These are phyloP conservation scores for Chrysopilus asiliformis DNA, from an alignment of 2,888 invertebrate species.

Conservation along the genomic window DNA sequence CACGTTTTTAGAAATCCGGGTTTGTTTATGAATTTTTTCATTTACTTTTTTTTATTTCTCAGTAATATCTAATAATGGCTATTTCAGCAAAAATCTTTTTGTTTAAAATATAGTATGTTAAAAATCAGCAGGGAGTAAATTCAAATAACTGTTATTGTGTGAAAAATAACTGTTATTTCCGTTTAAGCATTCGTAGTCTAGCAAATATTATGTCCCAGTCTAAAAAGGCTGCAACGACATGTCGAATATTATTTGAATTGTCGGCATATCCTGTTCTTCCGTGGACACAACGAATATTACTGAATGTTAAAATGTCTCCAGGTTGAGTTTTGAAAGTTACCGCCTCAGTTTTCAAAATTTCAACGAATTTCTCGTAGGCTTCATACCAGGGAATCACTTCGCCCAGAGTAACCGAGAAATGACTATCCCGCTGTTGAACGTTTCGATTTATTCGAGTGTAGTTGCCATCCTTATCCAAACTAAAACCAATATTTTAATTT, in stretches of 20 bases:
- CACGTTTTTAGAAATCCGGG: no score
- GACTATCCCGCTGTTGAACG: constrained; percentile 58
- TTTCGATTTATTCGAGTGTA: constrained; percentile 55
- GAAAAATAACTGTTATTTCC: no score
- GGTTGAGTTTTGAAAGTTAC: constrained; percentile 50
- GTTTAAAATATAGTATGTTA: no score
- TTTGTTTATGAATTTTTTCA: no score
- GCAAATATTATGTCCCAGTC: constrained; percentile 72
- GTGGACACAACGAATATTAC: constrained; percentile 58
- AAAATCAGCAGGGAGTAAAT: no score
- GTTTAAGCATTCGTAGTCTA: constrained; percentile 28
- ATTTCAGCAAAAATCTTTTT: no score
- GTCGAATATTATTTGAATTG: constrained; percentile 39
- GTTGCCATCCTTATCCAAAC: constrained; percentile 37
- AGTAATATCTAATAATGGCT: no score
- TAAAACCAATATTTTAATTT: constrained; percentile 3
- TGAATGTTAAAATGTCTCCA: constrained; percentile 57
- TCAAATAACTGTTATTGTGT: no score
- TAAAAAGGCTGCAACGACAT: constrained; percentile 59
- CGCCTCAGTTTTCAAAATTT: constrained; percentile 45
- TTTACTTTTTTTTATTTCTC: no score
- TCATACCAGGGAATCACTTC: constrained; percentile 53
- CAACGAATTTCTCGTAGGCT: constrained; percentile 49
- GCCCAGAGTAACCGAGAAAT: constrained; percentile 45
- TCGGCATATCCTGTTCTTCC: constrained; percentile 55